Evolutionary conservation across 2,888 invertebrate species (phyloP).

Genomic region (Chymomyza fuscimana): DNA sequence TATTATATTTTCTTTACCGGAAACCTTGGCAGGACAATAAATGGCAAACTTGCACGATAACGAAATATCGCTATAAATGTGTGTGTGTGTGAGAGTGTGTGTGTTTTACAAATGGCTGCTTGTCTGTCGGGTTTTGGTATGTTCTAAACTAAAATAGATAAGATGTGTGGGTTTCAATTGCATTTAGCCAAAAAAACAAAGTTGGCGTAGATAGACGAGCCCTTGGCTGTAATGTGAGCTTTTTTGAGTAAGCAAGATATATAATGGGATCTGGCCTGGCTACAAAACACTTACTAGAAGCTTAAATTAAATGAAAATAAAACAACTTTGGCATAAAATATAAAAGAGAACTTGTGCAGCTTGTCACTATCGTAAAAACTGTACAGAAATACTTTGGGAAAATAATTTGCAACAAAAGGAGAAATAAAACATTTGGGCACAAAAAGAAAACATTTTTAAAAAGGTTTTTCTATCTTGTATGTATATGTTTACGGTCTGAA

Average conservation of each 20-base stretch:
- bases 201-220: background rate
- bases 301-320: no score
- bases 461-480: no score
- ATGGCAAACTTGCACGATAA: conserved; percentile 44
- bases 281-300: background rate
- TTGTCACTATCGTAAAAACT: no score
- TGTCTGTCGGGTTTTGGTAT: background rate
- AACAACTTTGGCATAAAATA: no score
- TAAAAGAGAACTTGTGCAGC: no score
- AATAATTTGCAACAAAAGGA: no score
- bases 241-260: background rate
- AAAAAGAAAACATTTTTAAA: no score
- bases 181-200: conserved; percentile 3
- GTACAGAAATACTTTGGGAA: no score
- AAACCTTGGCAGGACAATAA: conserved; percentile 47
- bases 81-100: background rate
- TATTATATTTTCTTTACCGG: conserved; percentile 41
- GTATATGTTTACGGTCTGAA: no score
- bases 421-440: no score
- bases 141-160: background rate
- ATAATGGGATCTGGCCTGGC: background rate
- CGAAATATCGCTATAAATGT: background rate
- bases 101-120: background rate
- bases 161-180: conserved; percentile 1
- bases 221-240: background rate